Base-by-base conservation (phyloP, 2,113 vertebrate genomes). In the Urocitellus parryii region DNA sequence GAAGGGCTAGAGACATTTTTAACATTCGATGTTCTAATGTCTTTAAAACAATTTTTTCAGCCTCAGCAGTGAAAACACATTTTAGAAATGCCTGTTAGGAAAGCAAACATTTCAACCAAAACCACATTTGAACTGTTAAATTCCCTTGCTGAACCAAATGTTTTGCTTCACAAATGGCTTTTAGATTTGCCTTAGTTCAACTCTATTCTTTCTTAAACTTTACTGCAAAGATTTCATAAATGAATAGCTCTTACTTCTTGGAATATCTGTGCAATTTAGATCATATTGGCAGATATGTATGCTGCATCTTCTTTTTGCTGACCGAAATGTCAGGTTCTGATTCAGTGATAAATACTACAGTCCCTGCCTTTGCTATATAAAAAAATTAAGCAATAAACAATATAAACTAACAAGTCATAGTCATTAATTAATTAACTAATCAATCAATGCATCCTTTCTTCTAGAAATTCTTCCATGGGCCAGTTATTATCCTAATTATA, bases 161-260 rank as follows among this genome's bases (percentile, higher is more conserved):
- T 91, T 97, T 97, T 97, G 94, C 89, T 97, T 98, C 84, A 83
- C 82, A 97, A 97, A 87, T 93, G 34, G 56, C 70, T 97, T 97
- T 96, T 95, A 97, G 85, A 94, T 96, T 96, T 97, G 32, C 78
- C 37, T 95, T 88, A 77, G 76, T 94, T 96, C 74, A 92, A 94
- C 27, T 95, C 58, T 76, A 91, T 89, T 94, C 56, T 85, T 97
- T 91, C 74, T 95, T 83, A 91, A 98, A 89, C 11, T 74, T 45
- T 94, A 77, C 88, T 86, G 25, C 82, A 86, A 97, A 82, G n/a
- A 91, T 83, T 96, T 94, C n/a, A 82, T 68, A 89, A 92, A 96
- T 95, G 80, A 96, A 82, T 65, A 88, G 37, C 42, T 42, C 39
- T 90, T 77, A 61, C 10, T 95, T 98, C 68, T 65, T 48, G 17